Percentiles rank a stretch among this genome's conserved stretches.
Evolutionary conservation across 2,797 vertebrate species (phyloP).

Genomic region (Anas capensis): DNA sequence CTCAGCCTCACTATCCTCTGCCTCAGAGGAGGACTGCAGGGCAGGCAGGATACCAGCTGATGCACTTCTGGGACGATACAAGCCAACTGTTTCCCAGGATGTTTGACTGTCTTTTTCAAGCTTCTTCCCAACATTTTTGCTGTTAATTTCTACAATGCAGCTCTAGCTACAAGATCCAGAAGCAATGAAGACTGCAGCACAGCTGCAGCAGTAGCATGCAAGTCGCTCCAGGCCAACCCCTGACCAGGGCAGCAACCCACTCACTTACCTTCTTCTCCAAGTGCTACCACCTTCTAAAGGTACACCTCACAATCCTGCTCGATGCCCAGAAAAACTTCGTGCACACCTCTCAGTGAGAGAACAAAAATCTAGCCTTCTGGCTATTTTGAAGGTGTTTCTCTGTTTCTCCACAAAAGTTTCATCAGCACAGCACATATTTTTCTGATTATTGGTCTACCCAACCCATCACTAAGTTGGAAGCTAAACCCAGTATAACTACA

Average conservation of each 20-base stretch:
- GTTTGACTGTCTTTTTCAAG: not conserved
- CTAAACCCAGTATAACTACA: not conserved
- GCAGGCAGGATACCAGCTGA: not conserved
- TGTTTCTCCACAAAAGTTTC: not conserved
- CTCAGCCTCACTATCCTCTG: accelerated
- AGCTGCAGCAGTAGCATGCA: not conserved
- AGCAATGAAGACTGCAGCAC: not conserved
- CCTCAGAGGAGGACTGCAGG: not conserved
- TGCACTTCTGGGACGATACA: not conserved
- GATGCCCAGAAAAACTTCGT: not conserved
- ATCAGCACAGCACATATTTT: not conserved
- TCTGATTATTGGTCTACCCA: not conserved
- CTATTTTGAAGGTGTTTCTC: not conserved
- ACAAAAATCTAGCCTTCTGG: not conserved
- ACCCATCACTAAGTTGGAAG: not conserved
- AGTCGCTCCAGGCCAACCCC: accelerated
- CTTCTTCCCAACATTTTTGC: not conserved
- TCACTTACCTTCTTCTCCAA: not conserved
- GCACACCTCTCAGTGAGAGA: not conserved
- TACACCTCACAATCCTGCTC: not conserved
- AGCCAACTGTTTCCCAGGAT: not conserved
- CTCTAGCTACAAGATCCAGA: not conserved
- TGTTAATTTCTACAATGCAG: not conserved
- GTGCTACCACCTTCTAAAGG: not conserved
- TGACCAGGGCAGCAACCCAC: not conserved